Base-by-base conservation (phyloP, 2,113 vertebrate species). In the Crotalus helleri region DNA sequence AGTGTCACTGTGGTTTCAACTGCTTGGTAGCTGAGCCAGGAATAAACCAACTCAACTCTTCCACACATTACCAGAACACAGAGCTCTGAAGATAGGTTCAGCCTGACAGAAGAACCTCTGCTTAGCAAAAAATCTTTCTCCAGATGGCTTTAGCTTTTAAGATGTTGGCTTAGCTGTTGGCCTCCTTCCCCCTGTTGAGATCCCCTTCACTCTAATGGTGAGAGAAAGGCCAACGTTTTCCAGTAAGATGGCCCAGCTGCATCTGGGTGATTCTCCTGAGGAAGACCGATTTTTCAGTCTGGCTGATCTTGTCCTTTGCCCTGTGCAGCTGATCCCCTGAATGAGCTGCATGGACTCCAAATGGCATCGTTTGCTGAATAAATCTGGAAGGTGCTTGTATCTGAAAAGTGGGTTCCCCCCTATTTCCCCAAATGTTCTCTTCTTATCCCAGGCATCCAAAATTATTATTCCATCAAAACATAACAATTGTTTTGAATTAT, bases 401-500 rank as follows among this genome's bases (percentile, higher is more conserved):
- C 92, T 64, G 94, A 96, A 92, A 96, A 92, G 69, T 93, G 94
- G 92, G 95, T 93, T 90, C 74, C 8, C 11, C 89, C 95, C 85
- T 94, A 87, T 90, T 81, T 81, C 64, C 33, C 3, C 93, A 95
- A 95, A 90, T 92, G 89, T 95, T 19, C 46, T 15, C 12, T 55
- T 95, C 92, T 90, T 94, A 93, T 96, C 95, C 94, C 94, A 97
- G 85, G 93, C 97, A 96, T 96, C 94, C 94, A 96, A 95, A 95
- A 94, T 96, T 96, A 97, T 97, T 96, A 94, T 96, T 96, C 95
- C 94, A 96, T 96, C 97, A 96, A 97, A 97, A 96, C 94, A 96
- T 94, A 96, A 96, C 96, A 96, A 95, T 96, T 96, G 96, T 95
- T 96, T 96, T 96, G 95, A 97, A 96, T 97, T 96, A 97, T 97